phyloP scores from a whole-genome alignment of 2,888 invertebrate species.

The Drosophila trichaetosa region DNA sequence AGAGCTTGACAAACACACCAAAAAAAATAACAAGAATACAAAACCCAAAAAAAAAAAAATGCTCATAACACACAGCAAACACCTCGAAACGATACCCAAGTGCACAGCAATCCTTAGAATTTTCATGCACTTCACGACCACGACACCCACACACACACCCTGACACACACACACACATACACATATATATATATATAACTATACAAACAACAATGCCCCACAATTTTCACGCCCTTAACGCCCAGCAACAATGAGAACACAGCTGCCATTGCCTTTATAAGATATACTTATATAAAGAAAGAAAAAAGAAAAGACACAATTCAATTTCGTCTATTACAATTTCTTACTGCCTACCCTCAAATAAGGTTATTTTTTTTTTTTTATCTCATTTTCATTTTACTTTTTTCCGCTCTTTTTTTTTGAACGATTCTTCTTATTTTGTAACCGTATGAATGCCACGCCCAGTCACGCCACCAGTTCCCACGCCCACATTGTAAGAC shows the following conservation, averaged over 20 bases:
- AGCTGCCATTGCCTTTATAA: slow-evolving; percentile 64
- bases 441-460: slow-evolving; percentile 52
- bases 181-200: not conserved
- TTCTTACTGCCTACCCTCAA: slow-evolving; percentile 56
- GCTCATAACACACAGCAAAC: slow-evolving; percentile 39
- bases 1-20: slow-evolving; percentile 60
- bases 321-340: slow-evolving; percentile 79
- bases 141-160: slow-evolving; percentile 9
- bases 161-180: slow-evolving; percentile 6
- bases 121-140: slow-evolving; percentile 52
- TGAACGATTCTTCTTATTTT: slow-evolving; percentile 25
- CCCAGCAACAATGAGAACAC: slow-evolving; percentile 56
- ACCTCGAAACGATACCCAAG: slow-evolving; percentile 64
- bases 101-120: slow-evolving; percentile 72
- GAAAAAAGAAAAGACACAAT: slow-evolving; percentile 61
- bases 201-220: slow-evolving; percentile 37
- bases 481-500: slow-evolving; percentile 33
- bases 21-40: slow-evolving; percentile 24
- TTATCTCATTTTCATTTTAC: slow-evolving; percentile 21
- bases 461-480: slow-evolving; percentile 35
- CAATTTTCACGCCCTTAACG: slow-evolving; percentile 16
- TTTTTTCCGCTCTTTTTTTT: slow-evolving; percentile 11
- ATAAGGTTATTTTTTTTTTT: slow-evolving; percentile 37
- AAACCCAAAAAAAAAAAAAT: slow-evolving; percentile 29
- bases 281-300: slow-evolving; percentile 15